phyloP scores from a whole-genome alignment of 2,113 vertebrate genomes.

The Tylochromis polylepis region DNA sequence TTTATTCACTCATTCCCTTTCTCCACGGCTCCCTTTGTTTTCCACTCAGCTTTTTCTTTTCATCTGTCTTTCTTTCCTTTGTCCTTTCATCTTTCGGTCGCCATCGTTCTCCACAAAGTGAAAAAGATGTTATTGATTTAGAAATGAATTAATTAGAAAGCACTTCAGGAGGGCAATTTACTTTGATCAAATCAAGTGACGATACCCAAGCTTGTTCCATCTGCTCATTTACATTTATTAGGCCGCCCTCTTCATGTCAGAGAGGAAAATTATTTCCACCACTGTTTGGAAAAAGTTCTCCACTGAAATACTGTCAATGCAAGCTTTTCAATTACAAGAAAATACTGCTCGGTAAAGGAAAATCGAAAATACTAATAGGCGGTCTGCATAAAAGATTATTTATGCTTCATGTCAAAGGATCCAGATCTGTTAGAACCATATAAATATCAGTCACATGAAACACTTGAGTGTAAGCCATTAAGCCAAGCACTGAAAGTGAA shows the following conservation, averaged over 20 bases:
- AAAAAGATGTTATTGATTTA: slow-evolving; percentile 56
- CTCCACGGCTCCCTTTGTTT: background rate
- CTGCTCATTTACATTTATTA: slow-evolving; percentile 49
- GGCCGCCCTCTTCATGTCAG: background rate
- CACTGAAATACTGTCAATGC: background rate
- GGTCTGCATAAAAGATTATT: background rate
- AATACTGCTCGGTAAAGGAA: background rate
- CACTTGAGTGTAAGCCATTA: background rate
- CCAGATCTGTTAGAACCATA: background rate
- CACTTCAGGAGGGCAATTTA: slow-evolving; percentile 45
- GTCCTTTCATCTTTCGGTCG: slow-evolving; percentile 42
- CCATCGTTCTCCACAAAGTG: slow-evolving; percentile 4
- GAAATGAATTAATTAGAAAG: slow-evolving; percentile 63
- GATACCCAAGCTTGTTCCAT: slow-evolving; percentile 10
- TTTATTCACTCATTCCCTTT: slow-evolving; percentile 14
- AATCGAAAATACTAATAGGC: background rate
- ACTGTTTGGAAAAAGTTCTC: background rate
- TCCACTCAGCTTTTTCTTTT: background rate
- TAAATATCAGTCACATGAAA: background rate
- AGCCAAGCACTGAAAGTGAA: background rate
- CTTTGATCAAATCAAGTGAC: slow-evolving; percentile 56
- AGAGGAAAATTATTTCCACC: background rate
- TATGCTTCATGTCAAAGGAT: background rate
- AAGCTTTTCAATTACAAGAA: background rate
- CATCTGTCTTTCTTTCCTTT: slow-evolving; percentile 40